These are phyloP conservation scores for Troides aeacus DNA, from an alignment of 2,888 invertebrate genomes.

Conservation along the genomic window DNA sequence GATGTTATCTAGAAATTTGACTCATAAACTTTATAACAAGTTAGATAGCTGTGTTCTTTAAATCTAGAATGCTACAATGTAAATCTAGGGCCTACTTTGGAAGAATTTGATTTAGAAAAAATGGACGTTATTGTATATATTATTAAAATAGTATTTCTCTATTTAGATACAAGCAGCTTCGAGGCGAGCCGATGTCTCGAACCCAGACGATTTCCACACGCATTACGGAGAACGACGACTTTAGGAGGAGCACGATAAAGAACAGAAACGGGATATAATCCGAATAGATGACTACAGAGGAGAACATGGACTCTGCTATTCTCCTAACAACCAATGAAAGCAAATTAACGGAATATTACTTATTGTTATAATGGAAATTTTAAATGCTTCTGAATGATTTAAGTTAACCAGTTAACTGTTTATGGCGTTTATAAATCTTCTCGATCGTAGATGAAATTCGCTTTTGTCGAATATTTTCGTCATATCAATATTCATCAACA, in stretches of 20 bases:
- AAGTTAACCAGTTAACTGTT: neutral
- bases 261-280: conserved; percentile 3
- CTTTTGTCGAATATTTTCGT: neutral
- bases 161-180: conserved; percentile 52
- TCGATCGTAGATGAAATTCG: neutral
- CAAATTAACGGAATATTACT: conserved; percentile 7
- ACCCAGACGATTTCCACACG: conserved; percentile 49
- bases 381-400: neutral
- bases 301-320: neutral
- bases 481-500: no score
- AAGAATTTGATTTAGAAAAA: neutral
- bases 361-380: no score
- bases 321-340: neutral
- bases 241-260: conserved; percentile 46
- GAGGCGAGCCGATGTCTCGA: conserved; percentile 48
- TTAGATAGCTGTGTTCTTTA: neutral
- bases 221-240: conserved; percentile 47
- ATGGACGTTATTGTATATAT: neutral
- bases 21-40: no score
- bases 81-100: neutral
- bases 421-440: neutral
- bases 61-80: neutral
- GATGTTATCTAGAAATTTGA: no score
- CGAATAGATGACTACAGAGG: neutral
- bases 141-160: neutral